A percentile compares a stretch with the other conserved stretches of the same genome.
Evolutionary conservation across 2,797 vertebrate genomes (phyloP).

Genomic region (Danio choprae): DNA sequence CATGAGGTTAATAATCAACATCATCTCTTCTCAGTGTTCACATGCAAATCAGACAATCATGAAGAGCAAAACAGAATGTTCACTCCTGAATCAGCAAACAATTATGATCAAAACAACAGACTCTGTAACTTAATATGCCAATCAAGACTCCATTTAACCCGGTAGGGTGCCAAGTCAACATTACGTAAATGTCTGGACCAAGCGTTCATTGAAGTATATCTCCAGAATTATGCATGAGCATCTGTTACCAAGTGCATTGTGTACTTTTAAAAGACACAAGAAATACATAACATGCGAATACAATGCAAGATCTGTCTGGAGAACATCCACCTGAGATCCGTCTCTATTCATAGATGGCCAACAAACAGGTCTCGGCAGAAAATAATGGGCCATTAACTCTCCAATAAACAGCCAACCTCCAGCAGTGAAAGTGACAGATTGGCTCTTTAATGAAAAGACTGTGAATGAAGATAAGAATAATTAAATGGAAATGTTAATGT

Average conservation of each 20-base stretch:
- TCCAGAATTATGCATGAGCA: conserved; percentile 45
- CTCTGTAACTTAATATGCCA: conserved; percentile 6
- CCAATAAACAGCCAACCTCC: conserved; percentile 28
- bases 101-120: not conserved
- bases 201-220: conserved; percentile 6
- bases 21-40: conserved; percentile 1
- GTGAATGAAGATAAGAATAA: conserved; percentile 36
- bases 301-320: conserved; percentile 22
- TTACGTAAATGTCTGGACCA: conserved; percentile 4
- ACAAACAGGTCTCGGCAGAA: conserved; percentile 25
- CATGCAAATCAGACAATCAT: conserved; percentile 10
- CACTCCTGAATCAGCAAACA: not conserved
- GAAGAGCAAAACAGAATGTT: not conserved
- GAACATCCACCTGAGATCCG: conserved; percentile 23
- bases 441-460: conserved; percentile 44
- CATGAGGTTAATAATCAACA: conserved; percentile 9
- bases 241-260: conserved; percentile 40
- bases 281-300: not conserved
- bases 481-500: conserved; percentile 26
- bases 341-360: conserved; percentile 17
- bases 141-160: conserved; percentile 2
- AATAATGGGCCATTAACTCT: conserved; percentile 34
- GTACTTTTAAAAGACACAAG: not conserved
- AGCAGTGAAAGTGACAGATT: conserved; percentile 39
- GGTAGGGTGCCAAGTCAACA: not conserved